Evolutionary conservation across 1,140 invertebrate genomes (phyloP).

Genomic region (Trichonephila inaurata): DNA sequence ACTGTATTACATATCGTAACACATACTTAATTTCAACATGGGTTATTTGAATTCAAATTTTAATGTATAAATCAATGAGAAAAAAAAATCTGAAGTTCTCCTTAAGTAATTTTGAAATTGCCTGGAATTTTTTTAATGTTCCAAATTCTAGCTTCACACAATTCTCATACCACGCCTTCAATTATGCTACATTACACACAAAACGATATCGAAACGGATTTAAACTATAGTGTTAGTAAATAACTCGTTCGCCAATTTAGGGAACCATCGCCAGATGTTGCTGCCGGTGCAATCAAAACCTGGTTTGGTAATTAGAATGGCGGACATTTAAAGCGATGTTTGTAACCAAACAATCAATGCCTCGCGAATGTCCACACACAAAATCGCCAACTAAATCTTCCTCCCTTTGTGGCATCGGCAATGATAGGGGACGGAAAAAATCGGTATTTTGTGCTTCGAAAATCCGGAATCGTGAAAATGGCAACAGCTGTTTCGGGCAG

Average conservation of each 20-base stretch:
- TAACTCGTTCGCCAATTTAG: neutral
- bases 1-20: too few relatives aligned
- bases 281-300: neutral
- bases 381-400: constrained; percentile 56
- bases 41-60: too few relatives aligned
- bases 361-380: constrained; percentile 47
- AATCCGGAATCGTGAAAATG: constrained; percentile 54
- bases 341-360: constrained; percentile 71
- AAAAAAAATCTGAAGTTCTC: too few relatives aligned
- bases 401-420: neutral
- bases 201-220: too few relatives aligned
- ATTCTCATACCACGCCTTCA: too few relatives aligned
- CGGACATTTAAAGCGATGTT: constrained; percentile 52
- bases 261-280: neutral
- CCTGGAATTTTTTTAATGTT: too few relatives aligned
- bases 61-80: too few relatives aligned
- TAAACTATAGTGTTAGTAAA: too few relatives aligned
- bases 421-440: neutral
- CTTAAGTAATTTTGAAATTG: too few relatives aligned
- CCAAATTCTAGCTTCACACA: too few relatives aligned
- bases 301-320: constrained; percentile 55
- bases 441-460: neutral
- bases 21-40: too few relatives aligned
- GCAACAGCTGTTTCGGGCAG: constrained; percentile 58
- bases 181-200: too few relatives aligned